Conservation (phyloP, 1,140 invertebrate species). For the Macrocentrus cingulum region DNA sequence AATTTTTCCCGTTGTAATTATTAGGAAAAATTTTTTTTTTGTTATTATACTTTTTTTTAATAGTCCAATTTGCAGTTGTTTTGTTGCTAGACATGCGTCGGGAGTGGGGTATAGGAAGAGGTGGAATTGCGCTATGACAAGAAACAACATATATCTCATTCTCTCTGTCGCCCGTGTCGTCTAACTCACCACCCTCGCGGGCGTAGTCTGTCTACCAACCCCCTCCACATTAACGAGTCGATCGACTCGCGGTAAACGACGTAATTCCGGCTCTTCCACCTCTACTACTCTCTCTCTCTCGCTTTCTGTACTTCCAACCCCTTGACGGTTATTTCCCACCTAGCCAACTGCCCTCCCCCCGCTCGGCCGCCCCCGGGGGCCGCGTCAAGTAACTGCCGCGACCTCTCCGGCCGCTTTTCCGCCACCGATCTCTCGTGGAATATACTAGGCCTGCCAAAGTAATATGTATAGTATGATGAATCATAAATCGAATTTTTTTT, state of each 20-base stretch:
- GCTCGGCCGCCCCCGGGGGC: too few species aligned
- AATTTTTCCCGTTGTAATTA: too few species aligned
- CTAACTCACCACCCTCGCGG: neutral
- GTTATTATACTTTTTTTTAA: slow-evolving; percentile 30
- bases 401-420: too few species aligned
- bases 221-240: slow-evolving; percentile 9
- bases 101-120: too few species aligned
- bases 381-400: too few species aligned
- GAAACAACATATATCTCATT: neutral
- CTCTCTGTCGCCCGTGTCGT: neutral
- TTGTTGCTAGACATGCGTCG: neutral
- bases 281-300: neutral
- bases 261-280: slow-evolving; percentile 10
- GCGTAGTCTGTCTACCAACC: neutral
- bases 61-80: slow-evolving; percentile 17
- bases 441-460: too few species aligned
- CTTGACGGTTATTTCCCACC: slow-evolving; percentile 1
- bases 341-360: too few species aligned
- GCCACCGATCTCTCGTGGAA: too few species aligned
- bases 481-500: too few species aligned
- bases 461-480: too few species aligned
- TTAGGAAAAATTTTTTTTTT: slow-evolving; percentile 36
- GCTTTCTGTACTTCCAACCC: neutral
- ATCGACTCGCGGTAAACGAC: slow-evolving; percentile 17
- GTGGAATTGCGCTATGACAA: too few species aligned